Base-by-base conservation (phyloP, 35 echinoderm and acorn worm genomes). In the Ophiothrix spiculata region DNA sequence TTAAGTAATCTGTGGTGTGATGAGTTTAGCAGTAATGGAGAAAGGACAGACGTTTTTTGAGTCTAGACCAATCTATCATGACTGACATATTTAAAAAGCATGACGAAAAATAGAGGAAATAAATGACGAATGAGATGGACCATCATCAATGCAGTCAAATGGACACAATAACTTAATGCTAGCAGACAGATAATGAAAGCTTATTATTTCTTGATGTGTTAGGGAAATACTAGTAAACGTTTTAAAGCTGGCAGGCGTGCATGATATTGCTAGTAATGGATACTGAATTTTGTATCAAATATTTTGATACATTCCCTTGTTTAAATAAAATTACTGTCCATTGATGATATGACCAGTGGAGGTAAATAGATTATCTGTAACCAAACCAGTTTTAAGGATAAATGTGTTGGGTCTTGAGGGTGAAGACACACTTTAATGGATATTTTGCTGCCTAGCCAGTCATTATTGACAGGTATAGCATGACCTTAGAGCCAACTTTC, bases 51-150 rank as follows among this genome's bases (percentile, higher is more conserved):
- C 60, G 29, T 25, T 69, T 25, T 15, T 28, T 25, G 60, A 69
- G 60, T 69, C 60, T 69, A 69, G 60, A 69, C 60, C 60, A n/a
- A 69, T 69, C 60, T 69, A 28, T 69, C 60, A 69, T 69, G 3
- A 15, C 29, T 69, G 60, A 25, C 60, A 69, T 69, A 25, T 69
- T 28, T 69, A 69, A 69, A 49, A 69, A 69, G 60, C 60, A 69
- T 6, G 60, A 69, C 1, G 60, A 69, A 69, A 49, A 69, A 69
- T 69, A 69, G 29, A 69, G 29, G 19, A 19, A 49, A 49, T 25
- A 69, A 15, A 69, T 69, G 60, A 69, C 60, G 60, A 69, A n/a
- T 69, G 60, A 25, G 23, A 25, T 69, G 60, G 16, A 69, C 16
- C 3, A 69, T 69, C 60, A 69, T 69, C 45, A 69, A 25, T 69